Percentiles rank a stretch among this genome's conserved stretches.
Evolutionary conservation across 2,113 vertebrate species (phyloP).

Genomic region (Gadus chalcogrammus): DNA sequence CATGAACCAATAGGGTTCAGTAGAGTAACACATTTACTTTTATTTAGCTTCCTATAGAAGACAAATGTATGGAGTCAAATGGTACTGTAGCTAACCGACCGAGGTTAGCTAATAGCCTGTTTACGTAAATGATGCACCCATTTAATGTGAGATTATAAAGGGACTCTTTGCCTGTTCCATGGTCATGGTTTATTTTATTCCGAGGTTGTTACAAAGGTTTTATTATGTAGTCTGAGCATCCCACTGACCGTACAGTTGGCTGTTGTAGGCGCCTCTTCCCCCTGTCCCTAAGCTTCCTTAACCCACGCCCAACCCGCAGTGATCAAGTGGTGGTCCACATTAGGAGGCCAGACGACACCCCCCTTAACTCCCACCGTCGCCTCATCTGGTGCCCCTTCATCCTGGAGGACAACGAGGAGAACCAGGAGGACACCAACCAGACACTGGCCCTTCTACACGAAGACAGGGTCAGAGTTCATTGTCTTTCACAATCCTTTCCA

Average conservation of each 20-base stretch:
- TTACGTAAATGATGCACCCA: too few species aligned
- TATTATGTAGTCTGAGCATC: not conserved
- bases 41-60: too few species aligned
- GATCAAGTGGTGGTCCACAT: slow-evolving; percentile 91
- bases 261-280: not conserved
- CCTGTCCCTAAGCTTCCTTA: slow-evolving; percentile 56
- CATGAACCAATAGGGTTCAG: too few species aligned
- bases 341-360: slow-evolving; percentile 79
- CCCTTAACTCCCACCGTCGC: slow-evolving; percentile 83
- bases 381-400: slow-evolving; percentile 99
- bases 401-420: slow-evolving; percentile 89
- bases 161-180: too few species aligned
- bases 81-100: too few species aligned
- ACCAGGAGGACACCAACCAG: slow-evolving; percentile 85
- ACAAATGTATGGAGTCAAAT: too few species aligned
- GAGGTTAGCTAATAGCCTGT: too few species aligned
- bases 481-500: too few species aligned
- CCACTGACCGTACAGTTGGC: not conserved
- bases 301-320: slow-evolving; percentile 67
- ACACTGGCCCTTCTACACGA: slow-evolving; percentile 89
- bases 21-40: too few species aligned
- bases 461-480: slow-evolving; percentile 78
- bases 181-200: too few species aligned
- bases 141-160: too few species aligned
- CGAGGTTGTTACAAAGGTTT: too few species aligned